phyloP scores from a whole-genome alignment of 2,797 vertebrate genomes.

The Sarcophilus harrisii region DNA sequence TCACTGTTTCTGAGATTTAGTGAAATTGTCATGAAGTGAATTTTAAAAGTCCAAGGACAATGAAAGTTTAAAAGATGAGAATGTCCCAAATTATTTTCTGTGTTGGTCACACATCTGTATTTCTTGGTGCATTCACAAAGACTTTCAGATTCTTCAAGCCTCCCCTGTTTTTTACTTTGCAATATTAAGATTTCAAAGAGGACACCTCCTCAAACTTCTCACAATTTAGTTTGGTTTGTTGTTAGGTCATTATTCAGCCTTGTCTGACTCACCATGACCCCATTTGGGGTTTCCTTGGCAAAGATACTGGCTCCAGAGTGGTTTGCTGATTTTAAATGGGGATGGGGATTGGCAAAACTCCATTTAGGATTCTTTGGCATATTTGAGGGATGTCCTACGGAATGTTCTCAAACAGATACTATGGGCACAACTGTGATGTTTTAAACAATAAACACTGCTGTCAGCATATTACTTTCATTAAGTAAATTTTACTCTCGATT shows the following conservation, averaged over 20 bases:
- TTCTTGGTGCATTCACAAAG: conserved; percentile 61
- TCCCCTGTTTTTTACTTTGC: conserved; percentile 41
- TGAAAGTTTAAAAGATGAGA: conserved; percentile 74
- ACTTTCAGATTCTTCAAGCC: conserved; percentile 59
- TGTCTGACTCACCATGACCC: not conserved
- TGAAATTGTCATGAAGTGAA: conserved; percentile 67
- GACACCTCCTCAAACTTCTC: conserved; percentile 37
- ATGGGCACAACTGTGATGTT: conserved; percentile 68
- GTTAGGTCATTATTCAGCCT: not conserved
- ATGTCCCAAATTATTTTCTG: conserved; percentile 63
- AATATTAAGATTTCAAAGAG: conserved; percentile 47
- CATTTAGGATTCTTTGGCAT: conserved; percentile 20
- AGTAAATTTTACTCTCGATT: conserved; percentile 62
- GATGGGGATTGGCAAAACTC: not conserved
- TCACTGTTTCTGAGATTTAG: conserved; percentile 63
- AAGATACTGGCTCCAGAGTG: not conserved
- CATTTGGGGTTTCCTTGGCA: not conserved
- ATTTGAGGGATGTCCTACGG: conserved; percentile 42
- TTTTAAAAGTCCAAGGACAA: conserved; percentile 68
- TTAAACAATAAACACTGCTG: conserved; percentile 54
- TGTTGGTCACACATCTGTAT: conserved; percentile 62
- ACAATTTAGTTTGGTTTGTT: conserved; percentile 38
- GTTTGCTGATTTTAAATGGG: not conserved
- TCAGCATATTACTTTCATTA: conserved; percentile 73
- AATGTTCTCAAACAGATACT: conserved; percentile 61